Base-by-base conservation (phyloP, 2,113 vertebrate species). In the Pogona vitticeps region DNA sequence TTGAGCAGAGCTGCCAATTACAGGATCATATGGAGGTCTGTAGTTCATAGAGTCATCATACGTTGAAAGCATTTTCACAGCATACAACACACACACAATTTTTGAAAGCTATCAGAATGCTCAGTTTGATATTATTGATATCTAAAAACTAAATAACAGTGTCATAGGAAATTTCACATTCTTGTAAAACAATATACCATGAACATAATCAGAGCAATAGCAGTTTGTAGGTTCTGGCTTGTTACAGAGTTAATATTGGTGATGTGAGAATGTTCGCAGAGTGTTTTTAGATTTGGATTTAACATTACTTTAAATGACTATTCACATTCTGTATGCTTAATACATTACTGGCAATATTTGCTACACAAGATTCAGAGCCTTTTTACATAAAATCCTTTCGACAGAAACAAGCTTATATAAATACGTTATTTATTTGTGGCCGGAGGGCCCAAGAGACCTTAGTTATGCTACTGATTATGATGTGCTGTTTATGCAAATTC, bases 361-460 rank as follows among this genome's bases (percentile, higher is more conserved):
- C 71, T 42, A 83, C 70, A 75, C 14, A 40, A 7, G n/a, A 83
- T 75, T 75, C 21, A 73, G 52, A 15, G 52, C 36, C 58, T 28
- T 83, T 40, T 70, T 28, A 38, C 36, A n/a, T 36, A 61, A 80
- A 42, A 72, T 61, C 67, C 6, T 26, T 75, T 72, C 70, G 31
- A 61, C 28, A 42, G 70, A 75, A 83, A 83, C 82, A 83, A 75
- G 21, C 36, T 83, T 75, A 83, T 83, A 61, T 61, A 75, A 61
- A 83, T 73, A 14, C 71, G 42, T 61, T 83, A 61, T 73, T 73
- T 75, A 83, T 75, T 83, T 56, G 56, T 75, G 56, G 82, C 70
- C 38, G 18, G 17, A 58, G 36, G 56, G 70, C 71, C 36, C 82
- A 61, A 61, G 82, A 75, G 71, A 61, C 82, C 56, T 26, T 63